These are phyloP conservation scores for Pseudeuparius sepicola DNA, from an alignment of 2,888 invertebrate genomes.

Conservation along the genomic window DNA sequence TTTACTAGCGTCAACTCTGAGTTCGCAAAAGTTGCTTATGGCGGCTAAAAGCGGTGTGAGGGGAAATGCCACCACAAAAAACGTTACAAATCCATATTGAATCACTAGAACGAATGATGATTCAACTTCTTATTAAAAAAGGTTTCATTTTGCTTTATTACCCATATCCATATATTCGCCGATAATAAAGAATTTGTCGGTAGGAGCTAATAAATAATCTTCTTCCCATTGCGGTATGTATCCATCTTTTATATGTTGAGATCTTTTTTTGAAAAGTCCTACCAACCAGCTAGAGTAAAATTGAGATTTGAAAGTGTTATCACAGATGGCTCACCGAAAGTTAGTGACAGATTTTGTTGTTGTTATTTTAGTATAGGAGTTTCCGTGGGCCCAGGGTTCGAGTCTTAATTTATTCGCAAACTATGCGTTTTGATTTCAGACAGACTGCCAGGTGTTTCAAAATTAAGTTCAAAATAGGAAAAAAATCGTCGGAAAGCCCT, in stretches of 20 bases:
- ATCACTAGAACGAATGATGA: conserved; percentile 41
- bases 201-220: conserved; percentile 32
- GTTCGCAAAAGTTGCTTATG: conserved; percentile 52
- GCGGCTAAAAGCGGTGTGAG: conserved; percentile 55
- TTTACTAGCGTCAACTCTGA: conserved; percentile 36
- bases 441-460: too few relatives aligned
- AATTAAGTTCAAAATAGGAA: too few relatives aligned
- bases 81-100: conserved; percentile 55
- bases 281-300: background rate
- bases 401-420: too few relatives aligned
- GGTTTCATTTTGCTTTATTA: conserved; percentile 18
- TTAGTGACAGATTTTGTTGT: too few relatives aligned
- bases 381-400: too few relatives aligned
- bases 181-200: conserved; percentile 31
- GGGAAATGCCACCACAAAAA: conserved; percentile 57
- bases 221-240: conserved; percentile 32
- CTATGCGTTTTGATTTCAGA: too few relatives aligned
- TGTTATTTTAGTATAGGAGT: too few relatives aligned
- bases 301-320: background rate
- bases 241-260: too few relatives aligned
- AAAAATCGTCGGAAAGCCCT: too few relatives aligned
- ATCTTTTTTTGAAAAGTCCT: background rate
- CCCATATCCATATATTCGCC: conserved; percentile 35
- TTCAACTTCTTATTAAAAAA: conserved; percentile 3
- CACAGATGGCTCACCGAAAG: too few relatives aligned